Base-by-base conservation (phyloP, 2,888 invertebrate species). In the Diadegma fenestrale region DNA sequence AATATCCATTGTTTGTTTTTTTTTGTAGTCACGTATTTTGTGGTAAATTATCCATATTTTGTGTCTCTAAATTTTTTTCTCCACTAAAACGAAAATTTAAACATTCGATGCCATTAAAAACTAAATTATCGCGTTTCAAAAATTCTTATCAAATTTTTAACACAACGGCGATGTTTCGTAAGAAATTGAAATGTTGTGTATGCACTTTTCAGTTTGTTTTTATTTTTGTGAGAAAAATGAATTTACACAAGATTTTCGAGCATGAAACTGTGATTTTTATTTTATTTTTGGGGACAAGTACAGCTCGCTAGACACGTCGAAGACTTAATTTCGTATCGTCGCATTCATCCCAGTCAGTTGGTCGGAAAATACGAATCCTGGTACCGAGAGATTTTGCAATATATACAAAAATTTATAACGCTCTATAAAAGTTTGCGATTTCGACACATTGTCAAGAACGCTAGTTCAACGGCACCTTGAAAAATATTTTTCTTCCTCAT, bases 101-200 rank as follows among this genome's bases (percentile, higher is more conserved):
- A 33, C 4, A 33, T 33, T 4, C 33, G 33, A 6, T 33, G 33
- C 33, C 33, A 33, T 4, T 33, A 33, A 33, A 33, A 6, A 6
- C 5, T 33, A 3, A 33, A 33, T 6, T 33, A 33, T 33, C 33
- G 33, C n/a, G 33, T 33, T n/a, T n/a, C n/a, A 89, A 78, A 86
- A 87, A 77, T 91, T 91, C 78, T 71, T 91, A 54, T 71, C 75
- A 3, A 89, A 84, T 73, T 84, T 89, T 54, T 79, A 71, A 51
- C 72, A 81, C 33, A 79, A 82, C 45, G 69, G 51, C 30, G 45
- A 19, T 3, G 30, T 77, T 7, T 80, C 80, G 12, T 84, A 72
- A 84, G n/a, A 66, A 45, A n/a, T 12, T 4, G n/a, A 4, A 61
- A 51, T 66, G 64, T 58, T 68, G 14, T 64, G 51, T 72, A 45